A percentile compares a stretch with the other conserved stretches of the same genome.
Evolutionary conservation across 2,888 invertebrate species (phyloP).

Genomic region (Drosophila mercatorum): DNA sequence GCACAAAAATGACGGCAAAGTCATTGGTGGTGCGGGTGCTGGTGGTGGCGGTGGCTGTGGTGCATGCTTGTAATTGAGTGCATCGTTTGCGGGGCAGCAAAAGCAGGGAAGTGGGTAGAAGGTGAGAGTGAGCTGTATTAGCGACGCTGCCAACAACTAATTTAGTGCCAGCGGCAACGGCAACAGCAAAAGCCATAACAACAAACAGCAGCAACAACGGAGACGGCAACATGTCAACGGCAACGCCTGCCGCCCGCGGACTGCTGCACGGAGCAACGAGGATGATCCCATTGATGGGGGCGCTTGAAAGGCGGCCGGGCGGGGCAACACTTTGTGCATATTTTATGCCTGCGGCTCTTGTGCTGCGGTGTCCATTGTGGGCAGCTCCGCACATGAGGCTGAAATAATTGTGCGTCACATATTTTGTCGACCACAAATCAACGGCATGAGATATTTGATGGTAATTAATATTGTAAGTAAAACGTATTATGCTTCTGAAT

Average conservation of each 20-base stretch:
- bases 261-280: slow-evolving; percentile 29
- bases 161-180: slow-evolving; percentile 74
- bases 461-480: slow-evolving; percentile 77
- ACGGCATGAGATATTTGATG: slow-evolving; percentile 78
- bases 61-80: slow-evolving; percentile 73
- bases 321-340: slow-evolving; percentile 51
- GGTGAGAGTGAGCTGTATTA: slow-evolving; percentile 61
- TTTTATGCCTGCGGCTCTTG: slow-evolving; percentile 61
- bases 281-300: slow-evolving; percentile 41
- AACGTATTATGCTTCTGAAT: slow-evolving; percentile 55
- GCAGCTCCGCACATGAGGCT: slow-evolving; percentile 55
- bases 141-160: slow-evolving; percentile 79
- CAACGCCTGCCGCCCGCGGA: slow-evolving; percentile 65
- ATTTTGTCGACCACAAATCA: slow-evolving; percentile 71
- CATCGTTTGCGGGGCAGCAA: slow-evolving; percentile 68
- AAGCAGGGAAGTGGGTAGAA: slow-evolving; percentile 10
- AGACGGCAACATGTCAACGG: slow-evolving; percentile 77
- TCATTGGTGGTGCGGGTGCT: slow-evolving; percentile 42
- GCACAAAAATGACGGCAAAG: slow-evolving; percentile 60
- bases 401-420: slow-evolving; percentile 71
- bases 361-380: slow-evolving; percentile 55
- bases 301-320: neutral
- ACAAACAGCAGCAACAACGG: slow-evolving; percentile 46
- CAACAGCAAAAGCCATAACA: slow-evolving; percentile 26
- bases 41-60: slow-evolving; percentile 28